Base-by-base conservation (phyloP, 1,140 invertebrate species). In the Drosophila mauritiana region DNA sequence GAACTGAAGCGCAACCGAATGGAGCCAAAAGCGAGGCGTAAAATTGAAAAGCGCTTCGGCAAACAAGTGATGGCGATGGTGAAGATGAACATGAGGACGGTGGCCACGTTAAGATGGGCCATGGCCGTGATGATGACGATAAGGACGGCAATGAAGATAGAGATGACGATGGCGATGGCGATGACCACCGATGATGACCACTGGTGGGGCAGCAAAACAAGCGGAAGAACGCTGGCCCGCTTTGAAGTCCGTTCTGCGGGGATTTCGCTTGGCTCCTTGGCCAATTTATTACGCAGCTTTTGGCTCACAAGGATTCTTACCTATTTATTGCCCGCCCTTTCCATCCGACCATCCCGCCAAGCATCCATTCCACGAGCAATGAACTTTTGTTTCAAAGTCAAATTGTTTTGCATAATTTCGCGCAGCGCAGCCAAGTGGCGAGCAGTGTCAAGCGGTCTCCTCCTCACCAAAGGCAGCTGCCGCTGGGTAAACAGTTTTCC, bases 31-130 rank as follows among this genome's bases (percentile, higher is more conserved):
- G 80, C 84, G 84, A 88, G 84, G 84, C 84, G 84, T 89, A 88
- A 89, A 89, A 89, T 89, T 89, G 84, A 89, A 89, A 89, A 89
- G 84, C 80, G 77, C 84, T 88, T 78, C 67, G 63, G 56, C 83
- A 86, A 86, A 86, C 83, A 86, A 81, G 73, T 73, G 54, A 36
- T 62, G 59, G 15, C 39, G 43, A 22, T 34, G 56, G 7, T 8
- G 43, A 51, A 49, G 64, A 12, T 39, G 34, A 45, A 48, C 58
- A 31, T 31, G 31, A 31, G 42, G n/a, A 45, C 34, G 49, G 55
- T 74, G 48, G 45, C 45, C 61, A 46, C 39, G 46, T 27, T 37
- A 42, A 39, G 69, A 56, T 42, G 39, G 13, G 13, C 12, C 37
- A 45, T 45, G 22, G 20, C 20, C 20, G 6, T n/a, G 15, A 58